These are phyloP conservation scores for Vanessa cardui DNA, from an alignment of 2,888 invertebrate genomes.

Conservation along the genomic window DNA sequence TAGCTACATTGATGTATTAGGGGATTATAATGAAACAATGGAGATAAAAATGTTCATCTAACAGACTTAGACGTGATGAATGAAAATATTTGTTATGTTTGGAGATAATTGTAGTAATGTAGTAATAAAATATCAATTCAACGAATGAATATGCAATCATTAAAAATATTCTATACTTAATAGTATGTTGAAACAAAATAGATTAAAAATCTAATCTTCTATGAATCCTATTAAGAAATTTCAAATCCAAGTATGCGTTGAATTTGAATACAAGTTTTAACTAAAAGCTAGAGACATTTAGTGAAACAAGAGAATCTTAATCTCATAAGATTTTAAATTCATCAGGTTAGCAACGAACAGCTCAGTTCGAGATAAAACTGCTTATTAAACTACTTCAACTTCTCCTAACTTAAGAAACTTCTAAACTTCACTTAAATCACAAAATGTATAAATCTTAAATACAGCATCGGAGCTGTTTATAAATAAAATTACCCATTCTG, in stretches of 20 bases:
- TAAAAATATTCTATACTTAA: too few species aligned
- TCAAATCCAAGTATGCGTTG: constrained; percentile 1
- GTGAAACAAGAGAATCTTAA: constrained; percentile 38
- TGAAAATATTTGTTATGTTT: neutral
- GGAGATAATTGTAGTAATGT: neutral
- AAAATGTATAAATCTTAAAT: constrained; percentile 7
- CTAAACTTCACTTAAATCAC: constrained; percentile 13
- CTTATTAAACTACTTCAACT: constrained; percentile 32
- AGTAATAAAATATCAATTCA: too few species aligned
- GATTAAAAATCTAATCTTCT: constrained; percentile 9
- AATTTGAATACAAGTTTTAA: constrained; percentile 3
- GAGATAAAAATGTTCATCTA: constrained; percentile 20
- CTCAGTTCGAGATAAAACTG: constrained; percentile 31
- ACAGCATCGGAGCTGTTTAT: neutral
- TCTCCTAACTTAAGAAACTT: constrained; percentile 27
- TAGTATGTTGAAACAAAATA: neutral
- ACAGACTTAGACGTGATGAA: constrained; percentile 19
- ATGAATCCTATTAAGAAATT: neutral
- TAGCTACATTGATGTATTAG: constrained; percentile 69
- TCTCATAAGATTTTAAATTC: constrained; percentile 40
- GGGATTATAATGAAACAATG: constrained; percentile 44
- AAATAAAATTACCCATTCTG: neutral
- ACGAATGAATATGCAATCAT: too few species aligned
- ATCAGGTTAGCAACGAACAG: constrained; percentile 30
- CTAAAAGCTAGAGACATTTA: constrained; percentile 27